These are phyloP conservation scores for Podarcis raffonei DNA, from an alignment of 2,113 vertebrate genomes.

Conservation along the genomic window DNA sequence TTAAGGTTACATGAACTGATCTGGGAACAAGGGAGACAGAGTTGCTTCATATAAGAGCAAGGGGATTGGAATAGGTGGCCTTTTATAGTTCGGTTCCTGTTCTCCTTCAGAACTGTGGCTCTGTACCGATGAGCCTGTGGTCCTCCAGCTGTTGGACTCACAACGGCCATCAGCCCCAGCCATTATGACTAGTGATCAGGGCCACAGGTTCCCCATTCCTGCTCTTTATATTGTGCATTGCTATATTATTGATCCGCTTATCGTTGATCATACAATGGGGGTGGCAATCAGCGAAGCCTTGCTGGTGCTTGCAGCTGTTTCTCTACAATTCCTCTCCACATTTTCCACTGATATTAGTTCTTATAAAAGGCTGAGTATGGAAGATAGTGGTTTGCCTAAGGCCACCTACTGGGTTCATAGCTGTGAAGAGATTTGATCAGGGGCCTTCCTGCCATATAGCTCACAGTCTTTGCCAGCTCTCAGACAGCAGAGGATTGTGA, in stretches of 20 bases:
- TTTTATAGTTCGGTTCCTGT: neutral
- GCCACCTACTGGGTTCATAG: neutral
- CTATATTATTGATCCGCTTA: neutral
- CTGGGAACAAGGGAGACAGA: neutral
- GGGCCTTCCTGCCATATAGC: neutral
- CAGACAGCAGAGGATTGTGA: neutral
- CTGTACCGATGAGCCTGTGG: neutral
- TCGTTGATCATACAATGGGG: neutral
- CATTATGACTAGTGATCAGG: neutral
- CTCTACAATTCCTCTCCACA: neutral
- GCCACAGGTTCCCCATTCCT: too few relatives aligned
- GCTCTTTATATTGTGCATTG: neutral
- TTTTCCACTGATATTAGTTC: neutral
- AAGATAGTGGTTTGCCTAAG: neutral
- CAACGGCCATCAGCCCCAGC: neutral
- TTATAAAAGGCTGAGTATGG: neutral
- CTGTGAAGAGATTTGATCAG: neutral
- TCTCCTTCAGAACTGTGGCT: neutral
- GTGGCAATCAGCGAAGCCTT: neutral
- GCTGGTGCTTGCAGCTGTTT: neutral
- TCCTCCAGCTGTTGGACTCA: neutral
- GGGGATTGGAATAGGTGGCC: neutral
- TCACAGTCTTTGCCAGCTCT: neutral
- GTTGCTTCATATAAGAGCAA: neutral
- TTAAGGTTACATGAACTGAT: neutral